phyloP scores from a whole-genome alignment of 2,113 vertebrate species.

The Morphnarchus princeps region DNA sequence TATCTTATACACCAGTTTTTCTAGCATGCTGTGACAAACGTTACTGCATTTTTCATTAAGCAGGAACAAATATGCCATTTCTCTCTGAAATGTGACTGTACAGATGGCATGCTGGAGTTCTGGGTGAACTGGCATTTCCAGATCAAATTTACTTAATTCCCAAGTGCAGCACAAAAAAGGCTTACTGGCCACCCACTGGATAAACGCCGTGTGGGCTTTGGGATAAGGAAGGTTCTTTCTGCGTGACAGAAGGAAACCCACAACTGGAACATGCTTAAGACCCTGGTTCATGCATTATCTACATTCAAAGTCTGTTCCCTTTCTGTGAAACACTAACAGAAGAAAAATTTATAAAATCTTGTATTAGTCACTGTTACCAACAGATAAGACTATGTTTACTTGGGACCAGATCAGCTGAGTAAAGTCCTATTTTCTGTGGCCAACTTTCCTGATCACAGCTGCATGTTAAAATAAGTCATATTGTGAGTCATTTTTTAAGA shows the following conservation, averaged over 20 bases:
- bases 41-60: not conserved
- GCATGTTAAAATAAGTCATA: not conserved
- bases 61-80: not conserved
- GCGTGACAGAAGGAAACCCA: not conserved
- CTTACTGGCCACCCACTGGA: not conserved
- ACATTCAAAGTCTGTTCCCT: not conserved
- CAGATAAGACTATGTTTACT: not conserved
- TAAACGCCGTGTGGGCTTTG: not conserved
- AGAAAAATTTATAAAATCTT: constrained; percentile 19
- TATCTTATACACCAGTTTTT: not conserved
- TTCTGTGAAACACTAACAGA: not conserved
- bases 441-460: not conserved
- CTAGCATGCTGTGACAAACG: not conserved
- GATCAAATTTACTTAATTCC: not conserved
- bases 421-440: not conserved
- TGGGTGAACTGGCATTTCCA: not conserved
- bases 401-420: not conserved
- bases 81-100: not conserved
- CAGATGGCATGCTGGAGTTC: not conserved
- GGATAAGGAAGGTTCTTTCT: not conserved
- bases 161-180: not conserved
- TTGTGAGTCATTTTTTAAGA: not conserved
- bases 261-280: not conserved
- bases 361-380: not conserved
- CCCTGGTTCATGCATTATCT: not conserved